Percentiles rank a stretch among this genome's conserved stretches.
phyloP scores from a whole-genome alignment of 2,888 invertebrate species.

The Campopleginae sp. region DNA sequence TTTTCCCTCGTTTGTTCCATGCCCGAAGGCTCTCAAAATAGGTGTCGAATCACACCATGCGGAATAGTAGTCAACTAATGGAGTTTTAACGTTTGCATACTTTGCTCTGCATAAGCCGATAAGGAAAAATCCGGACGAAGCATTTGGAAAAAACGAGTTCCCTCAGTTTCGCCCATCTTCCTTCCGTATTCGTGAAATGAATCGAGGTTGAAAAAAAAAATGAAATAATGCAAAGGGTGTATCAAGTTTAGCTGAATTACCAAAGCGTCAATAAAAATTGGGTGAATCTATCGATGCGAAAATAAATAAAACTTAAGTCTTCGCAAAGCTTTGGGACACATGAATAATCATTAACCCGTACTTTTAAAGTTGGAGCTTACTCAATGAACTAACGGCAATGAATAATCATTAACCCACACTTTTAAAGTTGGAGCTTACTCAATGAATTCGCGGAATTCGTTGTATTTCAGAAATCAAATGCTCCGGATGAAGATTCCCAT shows the following conservation, averaged over 20 bases:
- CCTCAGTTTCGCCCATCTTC: background rate
- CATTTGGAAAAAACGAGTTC: conserved; percentile 11
- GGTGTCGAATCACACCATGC: conserved; percentile 4
- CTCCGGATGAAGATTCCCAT: conserved; percentile 44
- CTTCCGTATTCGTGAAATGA: background rate
- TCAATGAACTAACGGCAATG: conserved; percentile 47
- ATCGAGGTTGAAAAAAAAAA: conserved; percentile 3
- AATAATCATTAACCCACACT: background rate
- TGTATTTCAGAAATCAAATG: conserved; percentile 56
- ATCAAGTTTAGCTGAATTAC: background rate
- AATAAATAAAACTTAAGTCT: background rate
- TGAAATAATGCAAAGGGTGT: background rate
- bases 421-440: conserved; percentile 11
- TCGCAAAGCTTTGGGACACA: background rate
- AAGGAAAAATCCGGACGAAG: conserved; percentile 56
- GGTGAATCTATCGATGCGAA: background rate
- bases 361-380: background rate
- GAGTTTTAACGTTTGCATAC: conserved; percentile 74
- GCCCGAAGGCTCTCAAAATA: conserved; percentile 45
- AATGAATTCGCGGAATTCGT: conserved; percentile 42
- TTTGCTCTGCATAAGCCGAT: conserved; percentile 74
- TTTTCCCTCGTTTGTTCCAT: conserved; percentile 13
- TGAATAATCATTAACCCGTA: background rate
- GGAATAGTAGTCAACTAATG: conserved; percentile 68
- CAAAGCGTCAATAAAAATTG: background rate